Conservation (phyloP, 2,888 invertebrate genomes). For the Brachylomia viminalis region DNA sequence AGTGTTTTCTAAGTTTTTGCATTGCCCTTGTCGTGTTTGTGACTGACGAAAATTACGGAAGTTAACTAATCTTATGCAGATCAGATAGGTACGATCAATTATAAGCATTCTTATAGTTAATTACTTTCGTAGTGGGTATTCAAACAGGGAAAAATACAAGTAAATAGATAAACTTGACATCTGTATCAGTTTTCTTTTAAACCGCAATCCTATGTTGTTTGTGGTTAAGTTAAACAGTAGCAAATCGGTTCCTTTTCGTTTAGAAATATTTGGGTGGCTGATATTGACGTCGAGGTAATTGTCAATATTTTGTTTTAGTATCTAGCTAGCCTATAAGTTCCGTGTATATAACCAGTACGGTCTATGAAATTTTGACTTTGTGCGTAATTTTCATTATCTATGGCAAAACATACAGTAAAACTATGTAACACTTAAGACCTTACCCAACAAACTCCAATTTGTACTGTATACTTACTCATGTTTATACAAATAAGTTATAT, state of each 20-base stretch:
- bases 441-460: neutral
- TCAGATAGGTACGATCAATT: slow-evolving; percentile 1
- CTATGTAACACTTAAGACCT: neutral
- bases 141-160: slow-evolving; percentile 3
- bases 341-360: neutral
- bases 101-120: neutral
- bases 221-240: neutral
- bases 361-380: neutral
- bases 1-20: slow-evolving; percentile 7
- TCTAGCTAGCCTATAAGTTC: neutral
- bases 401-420: neutral
- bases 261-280: neutral
- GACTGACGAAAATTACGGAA: neutral
- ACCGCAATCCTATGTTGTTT: slow-evolving; percentile 4
- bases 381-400: neutral
- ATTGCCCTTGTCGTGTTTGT: neutral
- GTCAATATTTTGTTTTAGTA: neutral
- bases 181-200: neutral
- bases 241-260: neutral
- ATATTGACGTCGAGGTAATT: neutral
- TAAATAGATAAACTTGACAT: neutral
- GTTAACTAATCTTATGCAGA: slow-evolving; percentile 7
- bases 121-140: neutral
- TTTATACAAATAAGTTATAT: neutral
- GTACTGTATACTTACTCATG: neutral